phyloP scores from a whole-genome alignment of 2,113 vertebrate genomes.

The Camelus dromedarius region DNA sequence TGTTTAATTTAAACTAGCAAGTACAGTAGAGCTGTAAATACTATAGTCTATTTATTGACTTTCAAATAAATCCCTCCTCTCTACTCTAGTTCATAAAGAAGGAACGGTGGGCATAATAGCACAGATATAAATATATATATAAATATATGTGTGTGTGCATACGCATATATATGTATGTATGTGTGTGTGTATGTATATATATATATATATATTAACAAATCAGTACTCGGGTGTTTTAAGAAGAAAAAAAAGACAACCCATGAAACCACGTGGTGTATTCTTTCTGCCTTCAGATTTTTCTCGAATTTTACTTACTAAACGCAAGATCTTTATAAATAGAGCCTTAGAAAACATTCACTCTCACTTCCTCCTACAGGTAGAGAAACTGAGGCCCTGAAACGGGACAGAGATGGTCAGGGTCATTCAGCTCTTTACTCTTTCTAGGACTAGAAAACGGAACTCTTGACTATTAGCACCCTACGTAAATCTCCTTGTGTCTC shows the following conservation, averaged over 20 bases:
- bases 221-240: slow-evolving; percentile 68
- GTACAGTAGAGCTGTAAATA: slow-evolving; percentile 79
- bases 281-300: neutral
- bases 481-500: neutral
- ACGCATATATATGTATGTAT: too few relatives aligned
- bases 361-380: neutral
- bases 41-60: slow-evolving; percentile 84
- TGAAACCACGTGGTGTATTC: neutral
- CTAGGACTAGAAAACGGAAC: neutral
- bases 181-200: too few relatives aligned
- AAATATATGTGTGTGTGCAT: too few relatives aligned
- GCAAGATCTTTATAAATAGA: neutral
- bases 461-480: neutral
- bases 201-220: slow-evolving; percentile 53
- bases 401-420: neutral
- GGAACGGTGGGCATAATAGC: slow-evolving; percentile 59
- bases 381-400: neutral
- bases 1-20: slow-evolving; percentile 82
- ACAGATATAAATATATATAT: neutral
- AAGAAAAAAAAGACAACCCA: neutral
- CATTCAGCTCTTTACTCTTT: neutral
- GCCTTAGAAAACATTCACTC: neutral
- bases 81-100: slow-evolving; percentile 68
- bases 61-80: slow-evolving; percentile 82
- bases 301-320: neutral